A percentile compares a stretch with the other conserved stretches of the same genome.
phyloP scores from a whole-genome alignment of 2,888 invertebrate genomes.

The Hesperia comma region DNA sequence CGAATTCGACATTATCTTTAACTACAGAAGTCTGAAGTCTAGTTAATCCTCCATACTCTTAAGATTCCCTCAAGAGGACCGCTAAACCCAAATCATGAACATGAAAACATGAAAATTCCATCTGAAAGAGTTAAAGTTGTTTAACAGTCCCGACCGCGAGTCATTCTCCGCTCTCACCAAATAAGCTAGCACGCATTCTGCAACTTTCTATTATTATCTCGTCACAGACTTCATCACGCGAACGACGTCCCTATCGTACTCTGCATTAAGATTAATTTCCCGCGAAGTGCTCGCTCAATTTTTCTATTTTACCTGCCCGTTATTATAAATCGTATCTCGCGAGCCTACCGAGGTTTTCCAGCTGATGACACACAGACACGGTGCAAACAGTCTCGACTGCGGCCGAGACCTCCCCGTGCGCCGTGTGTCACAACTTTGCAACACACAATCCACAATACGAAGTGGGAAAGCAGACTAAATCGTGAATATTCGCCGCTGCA shows the following conservation, averaged over 20 bases:
- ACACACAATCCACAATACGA: constrained; percentile 41
- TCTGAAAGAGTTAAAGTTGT: constrained; percentile 27
- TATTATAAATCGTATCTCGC: constrained; percentile 60
- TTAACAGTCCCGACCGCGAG: background rate
- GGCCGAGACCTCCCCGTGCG: constrained; percentile 40
- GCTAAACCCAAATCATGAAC: background rate
- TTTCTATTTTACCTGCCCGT: constrained; percentile 61
- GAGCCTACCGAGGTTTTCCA: constrained; percentile 52
- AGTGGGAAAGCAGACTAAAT: constrained; percentile 47
- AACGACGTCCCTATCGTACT: constrained; percentile 45
- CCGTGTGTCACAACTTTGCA: constrained; percentile 27
- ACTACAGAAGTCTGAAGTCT: no score
- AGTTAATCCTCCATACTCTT: background rate
- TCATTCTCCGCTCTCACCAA: constrained; percentile 61
- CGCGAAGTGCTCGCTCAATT: constrained; percentile 29
- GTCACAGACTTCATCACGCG: constrained; percentile 31
- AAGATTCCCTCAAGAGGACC: background rate
- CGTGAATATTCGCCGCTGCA: constrained; percentile 50
- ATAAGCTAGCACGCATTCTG: constrained; percentile 75
- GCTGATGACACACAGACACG: constrained; percentile 38
- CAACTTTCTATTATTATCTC: constrained; percentile 68
- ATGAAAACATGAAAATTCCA: constrained; percentile 1
- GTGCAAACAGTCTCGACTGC: constrained; percentile 38
- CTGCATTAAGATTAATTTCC: background rate
- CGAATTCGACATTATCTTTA: no score